Base-by-base conservation (phyloP, 1,140 invertebrate genomes). In the Hylaeus anthracinus region DNA sequence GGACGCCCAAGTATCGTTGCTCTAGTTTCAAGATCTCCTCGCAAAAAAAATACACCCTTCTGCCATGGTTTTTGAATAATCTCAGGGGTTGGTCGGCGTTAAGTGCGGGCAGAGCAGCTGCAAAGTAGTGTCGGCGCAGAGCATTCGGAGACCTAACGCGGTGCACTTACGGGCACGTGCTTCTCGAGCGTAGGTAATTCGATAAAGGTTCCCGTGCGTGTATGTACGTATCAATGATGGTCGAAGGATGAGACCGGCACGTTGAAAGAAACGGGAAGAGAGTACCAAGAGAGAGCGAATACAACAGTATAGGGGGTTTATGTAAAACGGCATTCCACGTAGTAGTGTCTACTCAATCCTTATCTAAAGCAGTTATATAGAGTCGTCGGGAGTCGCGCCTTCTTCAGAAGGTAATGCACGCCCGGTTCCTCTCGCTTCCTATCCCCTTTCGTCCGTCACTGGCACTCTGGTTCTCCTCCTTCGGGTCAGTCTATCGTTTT, bases 311-410 rank as follows among this genome's bases (percentile, higher is more conserved):
- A 63, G 63, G 65, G 65, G 77, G 69, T 90, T 90, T 88, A 88
- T 89, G 83, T 85, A 87, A 90, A 90, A 91, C 89, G 82, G 83
- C 88, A 90, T 90, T 90, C 87, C 89, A 71, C 84, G 76, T 82
- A 78, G 71, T 78, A 84, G 87, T 87, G 86, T 85, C 86, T 87
- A 87, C 90, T 91, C 88, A 90, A 88, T 88, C 87, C 87, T 90
- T 91, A 91, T 91, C 88, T 86, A 83, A 90, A 86, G 86, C 87
- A 87, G 82, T 90, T 90, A 90, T 88, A 90, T 86, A 85, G 84
- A 88, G 86, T 88, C 87, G 88, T 89, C 88, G 83, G 81, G 61
- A 88, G 81, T 86, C 76, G 85, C 84, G 88, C 87, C 90, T 89
- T 88, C 88, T 90, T 90, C 89, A 89, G 89, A 88, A 89, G 89